These are phyloP conservation scores for Chionoecetes opilio DNA, from an alignment of 1,140 invertebrate genomes.

Conservation along the genomic window DNA sequence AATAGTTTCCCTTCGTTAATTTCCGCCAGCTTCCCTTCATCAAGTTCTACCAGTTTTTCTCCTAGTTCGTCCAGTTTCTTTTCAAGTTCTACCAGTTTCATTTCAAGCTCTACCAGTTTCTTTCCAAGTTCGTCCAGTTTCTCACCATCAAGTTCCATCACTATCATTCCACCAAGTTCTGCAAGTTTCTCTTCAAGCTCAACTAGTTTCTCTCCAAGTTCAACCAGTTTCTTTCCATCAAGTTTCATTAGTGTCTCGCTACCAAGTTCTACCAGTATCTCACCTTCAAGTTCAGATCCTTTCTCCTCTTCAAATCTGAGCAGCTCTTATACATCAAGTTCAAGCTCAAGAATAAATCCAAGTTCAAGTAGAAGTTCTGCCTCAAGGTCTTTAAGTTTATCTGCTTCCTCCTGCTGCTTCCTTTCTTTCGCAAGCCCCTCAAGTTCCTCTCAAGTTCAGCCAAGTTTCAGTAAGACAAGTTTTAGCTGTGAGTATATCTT, in stretches of 20 bases:
- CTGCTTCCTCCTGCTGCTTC: not conserved
- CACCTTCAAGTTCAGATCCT: constrained; percentile 25
- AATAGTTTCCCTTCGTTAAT: constrained; percentile 3
- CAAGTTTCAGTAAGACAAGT: constrained; percentile 51
- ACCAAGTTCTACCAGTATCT: not conserved
- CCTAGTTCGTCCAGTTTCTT: not conserved
- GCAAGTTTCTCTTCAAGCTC: not conserved
- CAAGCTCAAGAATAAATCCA: not conserved
- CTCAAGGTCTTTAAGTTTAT: too few species aligned
- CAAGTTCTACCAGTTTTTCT: constrained; percentile 31
- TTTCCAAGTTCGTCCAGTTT: not conserved
- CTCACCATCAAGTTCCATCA: too few species aligned
- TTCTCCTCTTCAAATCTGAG: not conserved
- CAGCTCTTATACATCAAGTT: constrained; percentile 23
- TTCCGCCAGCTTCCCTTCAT: not conserved
- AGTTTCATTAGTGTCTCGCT: not conserved
- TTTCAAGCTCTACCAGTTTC: not conserved
- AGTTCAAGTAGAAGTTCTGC: not conserved
- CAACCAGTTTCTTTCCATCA: not conserved
- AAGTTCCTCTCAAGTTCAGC: constrained; percentile 33
- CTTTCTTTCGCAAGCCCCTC: not conserved
- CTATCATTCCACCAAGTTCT: not conserved
- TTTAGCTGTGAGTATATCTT: not conserved
- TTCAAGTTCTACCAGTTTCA: not conserved
- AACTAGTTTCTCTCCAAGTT: not conserved